Evolutionary conservation across 2,888 invertebrate species (phyloP).

Genomic region (Euzetes globulus): DNA sequence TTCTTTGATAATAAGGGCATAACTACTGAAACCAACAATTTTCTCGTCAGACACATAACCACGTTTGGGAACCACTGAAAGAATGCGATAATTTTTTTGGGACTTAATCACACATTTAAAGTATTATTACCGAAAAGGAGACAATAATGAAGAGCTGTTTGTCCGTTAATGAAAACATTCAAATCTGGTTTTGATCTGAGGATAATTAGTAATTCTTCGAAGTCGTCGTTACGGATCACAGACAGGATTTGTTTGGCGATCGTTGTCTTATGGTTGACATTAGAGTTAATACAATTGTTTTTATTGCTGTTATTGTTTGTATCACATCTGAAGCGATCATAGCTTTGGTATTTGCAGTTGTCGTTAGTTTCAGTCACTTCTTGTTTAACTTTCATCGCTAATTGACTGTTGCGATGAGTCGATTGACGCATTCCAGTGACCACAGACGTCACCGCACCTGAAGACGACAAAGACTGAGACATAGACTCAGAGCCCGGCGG

Average conservation of each 20-base stretch:
- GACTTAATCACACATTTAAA: too few species aligned
- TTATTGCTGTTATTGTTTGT: constrained; percentile 9
- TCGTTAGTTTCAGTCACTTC: background rate
- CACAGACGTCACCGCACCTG: background rate
- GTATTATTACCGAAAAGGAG: constrained; percentile 33
- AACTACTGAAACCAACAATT: constrained; percentile 16
- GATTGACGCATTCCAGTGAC: background rate
- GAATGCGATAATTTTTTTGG: too few species aligned
- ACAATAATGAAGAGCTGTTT: constrained; percentile 38
- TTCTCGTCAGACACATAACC: background rate
- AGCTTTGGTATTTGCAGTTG: constrained; percentile 12
- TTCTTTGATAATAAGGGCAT: background rate
- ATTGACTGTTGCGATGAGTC: constrained; percentile 4
- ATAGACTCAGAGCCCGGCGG: background rate
- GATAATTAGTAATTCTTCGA: constrained; percentile 25
- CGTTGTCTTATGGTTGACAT: constrained; percentile 17
- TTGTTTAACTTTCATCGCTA: constrained; percentile 16
- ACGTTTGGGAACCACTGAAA: background rate
- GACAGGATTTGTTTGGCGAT: constrained; percentile 32
- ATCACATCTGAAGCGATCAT: constrained; percentile 6
- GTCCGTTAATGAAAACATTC: constrained; percentile 38
- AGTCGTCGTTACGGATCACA: constrained; percentile 35
- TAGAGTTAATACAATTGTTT: constrained; percentile 3
- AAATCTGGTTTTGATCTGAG: constrained; percentile 37
- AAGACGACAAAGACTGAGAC: background rate